Evolutionary conservation across 2,888 invertebrate genomes (phyloP), one percentile per base, ranked within the genome.

Genomic region (Conistra vaccinii): DNA sequence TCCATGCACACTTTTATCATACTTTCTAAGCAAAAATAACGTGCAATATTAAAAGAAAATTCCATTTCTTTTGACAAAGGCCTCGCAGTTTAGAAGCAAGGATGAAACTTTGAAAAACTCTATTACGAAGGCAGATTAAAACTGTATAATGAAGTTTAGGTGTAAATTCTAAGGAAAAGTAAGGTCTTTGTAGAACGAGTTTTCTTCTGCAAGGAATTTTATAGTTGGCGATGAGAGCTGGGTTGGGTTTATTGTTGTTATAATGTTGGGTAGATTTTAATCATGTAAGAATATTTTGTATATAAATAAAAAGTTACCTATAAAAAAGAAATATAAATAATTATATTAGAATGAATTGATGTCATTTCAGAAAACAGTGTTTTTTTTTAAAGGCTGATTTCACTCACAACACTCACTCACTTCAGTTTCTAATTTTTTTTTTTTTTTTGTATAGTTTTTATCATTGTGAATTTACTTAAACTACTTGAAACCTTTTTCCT

Each of bases 71-170:
- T 77, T 80, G 84, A 83, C 83, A 84, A 85, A 85, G 76, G 69
- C 80, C 66, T 32, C 53, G 69, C 85, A 70, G 73, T 69, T 86
- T 79, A 81, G 65, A 80, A 51, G 61, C 62, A 86, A 82, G 76
- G 84, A 87, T 89, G 86, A 84, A 89, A 90, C 88, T 90, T 89
- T 86, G 82, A 83, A 85, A 88, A 89, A 89, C 88, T 87, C 90
- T 89, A 88, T 90, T 90, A 90, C 84, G 83, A 76, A 85, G 71
- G 78, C 84, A 89, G 89, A 91, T 90, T 89, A 89, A 90, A 87
- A 80, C 84, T 71, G 84, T 84, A 79, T 89, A 90, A 88, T 89
- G 87, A 90, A 90, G 88, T 90, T 91, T 88, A 75, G 84, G 84
- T 87, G 89, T 89, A 89, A 89, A 91, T 89, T 90, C 79, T 86